Conservation (phyloP, 2,888 invertebrate genomes). For the Cephus rjabovi region DNA sequence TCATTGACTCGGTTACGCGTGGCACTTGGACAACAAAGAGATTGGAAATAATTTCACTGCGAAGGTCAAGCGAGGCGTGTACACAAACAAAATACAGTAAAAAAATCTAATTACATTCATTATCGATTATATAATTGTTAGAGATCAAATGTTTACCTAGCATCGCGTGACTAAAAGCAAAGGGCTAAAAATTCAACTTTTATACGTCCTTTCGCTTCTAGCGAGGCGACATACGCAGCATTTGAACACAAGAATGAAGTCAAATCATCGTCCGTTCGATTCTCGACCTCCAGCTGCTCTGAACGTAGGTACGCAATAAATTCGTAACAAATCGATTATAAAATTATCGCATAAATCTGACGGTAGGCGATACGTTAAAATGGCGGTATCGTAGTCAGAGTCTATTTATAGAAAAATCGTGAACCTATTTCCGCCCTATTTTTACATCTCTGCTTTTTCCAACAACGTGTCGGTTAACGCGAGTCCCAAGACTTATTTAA, state of each 20-base stretch:
- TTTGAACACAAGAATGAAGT: not conserved
- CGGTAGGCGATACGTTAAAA: not conserved
- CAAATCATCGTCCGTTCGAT: not conserved
- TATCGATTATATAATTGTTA: not conserved
- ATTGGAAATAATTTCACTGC: not conserved
- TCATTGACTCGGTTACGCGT: not conserved
- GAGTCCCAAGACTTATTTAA: not conserved
- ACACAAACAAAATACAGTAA: not conserved
- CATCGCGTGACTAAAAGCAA: too few species aligned
- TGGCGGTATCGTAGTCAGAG: constrained; percentile 1
- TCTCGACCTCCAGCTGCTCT: not conserved
- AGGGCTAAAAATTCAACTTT: too few species aligned
- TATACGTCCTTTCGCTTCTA: not conserved
- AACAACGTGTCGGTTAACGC: not conserved
- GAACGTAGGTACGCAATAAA: not conserved
- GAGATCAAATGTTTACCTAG: not conserved
- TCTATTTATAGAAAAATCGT: constrained; percentile 15
- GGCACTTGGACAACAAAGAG: not conserved
- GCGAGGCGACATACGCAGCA: not conserved
- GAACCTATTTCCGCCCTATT: constrained; percentile 13
- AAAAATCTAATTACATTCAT: not conserved
- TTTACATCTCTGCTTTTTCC: constrained; percentile 1
- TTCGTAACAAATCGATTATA: not conserved
- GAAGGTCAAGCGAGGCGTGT: not conserved
- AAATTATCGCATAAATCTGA: not conserved